These are phyloP conservation scores for Holcopasites calliopsidis DNA, from an alignment of 1,140 invertebrate species.

Conservation along the genomic window DNA sequence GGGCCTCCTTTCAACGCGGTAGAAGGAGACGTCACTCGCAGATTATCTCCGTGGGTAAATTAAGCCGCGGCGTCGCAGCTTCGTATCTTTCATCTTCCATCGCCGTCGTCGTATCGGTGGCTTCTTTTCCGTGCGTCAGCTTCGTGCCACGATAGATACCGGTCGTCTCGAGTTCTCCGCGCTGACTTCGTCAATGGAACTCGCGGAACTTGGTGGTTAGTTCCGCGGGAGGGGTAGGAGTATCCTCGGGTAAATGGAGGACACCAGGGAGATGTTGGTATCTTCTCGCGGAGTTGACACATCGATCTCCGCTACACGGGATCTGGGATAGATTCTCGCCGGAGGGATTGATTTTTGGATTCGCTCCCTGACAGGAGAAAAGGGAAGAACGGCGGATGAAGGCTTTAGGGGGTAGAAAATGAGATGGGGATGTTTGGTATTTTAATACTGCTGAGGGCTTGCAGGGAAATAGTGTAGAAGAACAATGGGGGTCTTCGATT, in stretches of 20 bases:
- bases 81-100: constrained; percentile 49
- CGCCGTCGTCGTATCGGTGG: constrained; percentile 28
- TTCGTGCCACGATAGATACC: neutral
- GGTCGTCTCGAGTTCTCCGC: constrained; percentile 1
- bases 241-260: constrained; percentile 14
- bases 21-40: constrained; percentile 50
- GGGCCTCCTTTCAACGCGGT: neutral
- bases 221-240: constrained; percentile 5
- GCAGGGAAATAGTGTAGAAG: no score
- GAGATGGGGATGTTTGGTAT: neutral
- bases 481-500: no score
- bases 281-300: neutral
- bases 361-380: neutral
- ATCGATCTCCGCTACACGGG: no score
- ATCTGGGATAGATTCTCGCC: neutral
- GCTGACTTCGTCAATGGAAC: constrained; percentile 8
- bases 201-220: constrained; percentile 17
- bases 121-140: neutral
- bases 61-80: constrained; percentile 21
- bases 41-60: constrained; percentile 58
- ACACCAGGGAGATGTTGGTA: neutral
- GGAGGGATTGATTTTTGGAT: constrained; percentile 6
- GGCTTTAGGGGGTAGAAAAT: neutral
- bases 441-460: no score
- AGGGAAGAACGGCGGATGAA: neutral